Percentiles rank a stretch among this genome's conserved stretches.
phyloP scores from a whole-genome alignment of 1,140 invertebrate genomes.

The Acromyrmex heyeri region DNA sequence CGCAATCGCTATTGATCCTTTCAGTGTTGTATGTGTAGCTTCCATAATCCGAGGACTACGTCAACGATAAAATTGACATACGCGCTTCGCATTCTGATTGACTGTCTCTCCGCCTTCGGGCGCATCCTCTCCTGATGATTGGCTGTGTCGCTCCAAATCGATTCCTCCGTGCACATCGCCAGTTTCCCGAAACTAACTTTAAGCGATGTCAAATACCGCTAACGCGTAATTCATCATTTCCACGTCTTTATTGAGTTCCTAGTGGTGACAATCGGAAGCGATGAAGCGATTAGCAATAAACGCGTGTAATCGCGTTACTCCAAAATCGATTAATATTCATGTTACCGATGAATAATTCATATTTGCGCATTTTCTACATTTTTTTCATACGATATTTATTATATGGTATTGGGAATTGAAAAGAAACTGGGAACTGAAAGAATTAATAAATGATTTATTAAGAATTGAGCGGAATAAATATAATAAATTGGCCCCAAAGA shows the following conservation, averaged over 20 bases:
- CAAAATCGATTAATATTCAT: neutral
- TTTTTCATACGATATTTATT: neutral
- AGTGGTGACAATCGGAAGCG: constrained; percentile 29
- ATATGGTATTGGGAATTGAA: too few relatives aligned
- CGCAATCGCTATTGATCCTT: constrained; percentile 55
- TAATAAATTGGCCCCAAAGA: too few relatives aligned
- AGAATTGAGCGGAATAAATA: too few relatives aligned
- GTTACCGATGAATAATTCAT: neutral
- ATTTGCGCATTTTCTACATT: neutral
- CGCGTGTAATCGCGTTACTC: constrained; percentile 14
- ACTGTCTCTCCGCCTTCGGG: constrained; percentile 22
- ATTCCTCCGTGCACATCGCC: constrained; percentile 13
- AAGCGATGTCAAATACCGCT: constrained; percentile 12
- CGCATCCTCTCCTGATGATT: constrained; percentile 17
- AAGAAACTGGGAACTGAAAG: neutral
- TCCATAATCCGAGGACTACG: constrained; percentile 40
- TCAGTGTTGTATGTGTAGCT: neutral
- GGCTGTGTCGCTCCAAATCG: constrained; percentile 10
- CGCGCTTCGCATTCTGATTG: constrained; percentile 32
- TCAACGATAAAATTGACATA: constrained; percentile 66
- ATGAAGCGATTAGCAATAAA: constrained; percentile 16
- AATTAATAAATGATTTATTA: too few relatives aligned
- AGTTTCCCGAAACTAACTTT: constrained; percentile 25
- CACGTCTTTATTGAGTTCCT: constrained; percentile 39
- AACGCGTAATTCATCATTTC: constrained; percentile 49